Evolutionary conservation across 2,797 vertebrate genomes (phyloP).

Genomic region (Ctenopoma multispine): DNA sequence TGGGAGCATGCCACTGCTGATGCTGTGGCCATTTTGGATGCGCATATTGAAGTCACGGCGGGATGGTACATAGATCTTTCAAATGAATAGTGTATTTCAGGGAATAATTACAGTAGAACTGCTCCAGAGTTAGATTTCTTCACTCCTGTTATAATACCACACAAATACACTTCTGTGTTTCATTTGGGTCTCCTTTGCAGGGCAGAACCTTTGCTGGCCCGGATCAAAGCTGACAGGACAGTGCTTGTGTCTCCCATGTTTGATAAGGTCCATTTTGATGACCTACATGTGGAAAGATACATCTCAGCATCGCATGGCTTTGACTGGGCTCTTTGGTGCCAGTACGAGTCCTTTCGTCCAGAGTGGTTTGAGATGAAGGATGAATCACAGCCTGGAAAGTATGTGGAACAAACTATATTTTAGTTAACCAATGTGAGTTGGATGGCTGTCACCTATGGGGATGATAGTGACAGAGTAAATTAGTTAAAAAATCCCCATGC

Average conservation of each 20-base stretch:
- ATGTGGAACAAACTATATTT: conserved; percentile 40
- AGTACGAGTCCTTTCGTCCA: conserved; percentile 65
- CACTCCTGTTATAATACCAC: too few species aligned
- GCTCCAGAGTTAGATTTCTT: too few species aligned
- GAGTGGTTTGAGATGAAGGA: conserved; percentile 75
- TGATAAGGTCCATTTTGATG: conserved; percentile 80
- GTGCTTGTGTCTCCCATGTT: conserved; percentile 83
- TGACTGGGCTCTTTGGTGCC: conserved; percentile 85
- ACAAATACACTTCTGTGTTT: conserved; percentile 1
- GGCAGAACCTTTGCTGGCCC: conserved; percentile 83
- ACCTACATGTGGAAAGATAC: conserved; percentile 73
- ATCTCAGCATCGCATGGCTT: conserved; percentile 73
- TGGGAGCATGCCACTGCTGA: conserved; percentile 78
- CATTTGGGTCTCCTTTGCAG: conserved; percentile 48
- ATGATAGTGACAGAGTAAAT: too few species aligned
- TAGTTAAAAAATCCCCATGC: too few species aligned
- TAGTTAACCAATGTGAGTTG: background rate
- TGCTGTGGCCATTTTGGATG: conserved; percentile 84
- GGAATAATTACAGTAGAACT: too few species aligned
- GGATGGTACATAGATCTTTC: conserved; percentile 58
- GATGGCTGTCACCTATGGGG: too few species aligned
- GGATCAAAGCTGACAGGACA: conserved; percentile 81
- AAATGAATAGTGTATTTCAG: background rate
- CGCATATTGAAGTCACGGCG: conserved; percentile 82
- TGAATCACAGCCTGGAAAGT: conserved; percentile 80